Base-by-base conservation (phyloP, 1,140 invertebrate species). In the Zaprionus capensis region DNA sequence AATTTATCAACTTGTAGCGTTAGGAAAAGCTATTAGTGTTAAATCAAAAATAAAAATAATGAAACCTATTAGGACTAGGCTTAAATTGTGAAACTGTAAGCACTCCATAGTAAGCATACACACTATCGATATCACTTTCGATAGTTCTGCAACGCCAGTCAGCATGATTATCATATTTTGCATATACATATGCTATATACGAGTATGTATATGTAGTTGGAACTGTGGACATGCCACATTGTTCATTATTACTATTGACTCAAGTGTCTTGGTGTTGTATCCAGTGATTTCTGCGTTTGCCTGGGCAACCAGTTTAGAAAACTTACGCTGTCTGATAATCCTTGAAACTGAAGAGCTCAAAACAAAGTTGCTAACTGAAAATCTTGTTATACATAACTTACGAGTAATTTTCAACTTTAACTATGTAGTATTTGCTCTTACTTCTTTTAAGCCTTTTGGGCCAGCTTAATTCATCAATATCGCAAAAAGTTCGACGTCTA, bases 251-350 rank as follows among this genome's bases (percentile, higher is more conserved):
- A 46, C 41, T 46, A 46, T 46, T 46, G 41, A 46, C 41, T 46
- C n/a, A 46, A 63, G 64, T 49, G 36, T 69, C 69, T 74, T 75
- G 72, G 72, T 75, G 67, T 75, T 75, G 67, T 75, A 64, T 70
- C 41, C 67, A 75, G 72, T 75, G 72, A 51, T 71, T 51, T 70
- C 51, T 57, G 55, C 62, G 66, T 70, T 22, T 63, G 71, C 71
- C 24, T 68, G 56, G 58, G 71, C 71, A 59, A 74, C 51, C 71
- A 74, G 71, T 74, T 74, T 74, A 74, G 71, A 74, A 74, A 74
- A 62, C 34, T 61, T 74, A 74, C 71, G 71, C 71, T 75, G 51
- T 70, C 61, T 70, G 67, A 74, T 74, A 74, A 75, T n/a, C n/a
- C 58, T 38, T 34, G 12, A 46, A 76, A 71, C 24, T 31, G 49